Conservation (phyloP, 2,888 invertebrate genomes). For the Drosophila fungiperda region DNA sequence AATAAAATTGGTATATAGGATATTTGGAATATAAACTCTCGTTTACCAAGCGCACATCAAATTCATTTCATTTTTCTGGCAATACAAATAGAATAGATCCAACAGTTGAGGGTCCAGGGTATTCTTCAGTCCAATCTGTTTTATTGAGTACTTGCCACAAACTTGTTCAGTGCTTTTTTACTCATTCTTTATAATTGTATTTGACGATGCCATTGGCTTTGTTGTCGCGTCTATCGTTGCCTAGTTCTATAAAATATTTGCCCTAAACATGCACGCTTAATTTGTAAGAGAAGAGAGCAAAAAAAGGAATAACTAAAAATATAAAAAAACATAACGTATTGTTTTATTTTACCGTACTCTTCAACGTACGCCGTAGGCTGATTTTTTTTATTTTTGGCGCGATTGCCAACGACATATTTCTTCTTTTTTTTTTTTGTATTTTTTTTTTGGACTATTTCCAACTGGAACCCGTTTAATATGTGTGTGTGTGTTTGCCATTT, state of each 20-base stretch:
- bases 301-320: not conserved
- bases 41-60: not conserved
- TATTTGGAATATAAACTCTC: not conserved
- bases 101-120: not conserved
- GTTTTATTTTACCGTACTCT: conserved; percentile 26
- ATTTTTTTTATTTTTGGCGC: conserved; percentile 32
- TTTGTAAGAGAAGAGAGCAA: conserved; percentile 49
- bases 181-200: conserved; percentile 46
- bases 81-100: not conserved
- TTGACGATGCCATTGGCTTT: conserved; percentile 26
- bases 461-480: conserved; percentile 45
- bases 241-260: conserved; percentile 47
- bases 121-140: not conserved
- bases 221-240: conserved; percentile 33
- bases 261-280: conserved; percentile 79
- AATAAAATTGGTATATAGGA: no score
- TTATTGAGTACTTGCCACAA: not conserved
- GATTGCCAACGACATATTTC: conserved; percentile 45
- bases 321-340: conserved; percentile 56
- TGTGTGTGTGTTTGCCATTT: conserved; percentile 61
- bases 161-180: conserved; percentile 9
- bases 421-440: not conserved
- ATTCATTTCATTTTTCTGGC: not conserved
- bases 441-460: conserved; percentile 37
- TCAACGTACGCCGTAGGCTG: conserved; percentile 41